A percentile compares a stretch with the other conserved stretches of the same genome.
Evolutionary conservation across 2,113 vertebrate species (phyloP).

Genomic region (Solea solea): DNA sequence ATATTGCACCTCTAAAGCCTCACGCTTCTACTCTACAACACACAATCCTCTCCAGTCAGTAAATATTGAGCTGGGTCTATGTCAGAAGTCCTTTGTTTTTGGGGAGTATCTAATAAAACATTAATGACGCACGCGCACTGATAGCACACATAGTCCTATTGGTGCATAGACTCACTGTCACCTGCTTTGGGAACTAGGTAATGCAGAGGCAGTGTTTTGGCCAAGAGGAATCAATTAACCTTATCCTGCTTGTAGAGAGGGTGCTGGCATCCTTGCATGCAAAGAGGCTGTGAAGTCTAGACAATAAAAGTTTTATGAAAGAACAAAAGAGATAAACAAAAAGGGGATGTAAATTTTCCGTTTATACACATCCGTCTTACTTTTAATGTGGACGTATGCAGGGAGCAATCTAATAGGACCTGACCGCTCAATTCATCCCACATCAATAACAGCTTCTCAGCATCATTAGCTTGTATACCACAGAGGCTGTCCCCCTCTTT

Average conservation of each 20-base stretch:
- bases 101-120: constrained; percentile 32
- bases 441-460: constrained; percentile 39
- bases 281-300: constrained; percentile 41
- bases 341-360: not conserved
- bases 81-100: constrained; percentile 16
- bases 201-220: constrained; percentile 26
- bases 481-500: not conserved
- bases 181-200: constrained; percentile 23
- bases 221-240: constrained; percentile 45
- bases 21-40: not conserved
- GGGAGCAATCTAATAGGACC: constrained; percentile 44
- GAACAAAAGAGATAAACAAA: constrained; percentile 12
- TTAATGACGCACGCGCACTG: constrained; percentile 49
- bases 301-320: constrained; percentile 18
- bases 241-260: constrained; percentile 35
- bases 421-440: constrained; percentile 19
- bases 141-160: constrained; percentile 4
- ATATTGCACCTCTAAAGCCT: not conserved
- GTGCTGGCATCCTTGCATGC: constrained; percentile 11
- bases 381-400: not conserved
- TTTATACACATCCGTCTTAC: not conserved
- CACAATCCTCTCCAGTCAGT: constrained; percentile 24
- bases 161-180: not conserved
- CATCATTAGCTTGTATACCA: constrained; percentile 64
- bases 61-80: constrained; percentile 9